Conservation (phyloP, 2,888 invertebrate genomes). For the Dusona sp. region DNA sequence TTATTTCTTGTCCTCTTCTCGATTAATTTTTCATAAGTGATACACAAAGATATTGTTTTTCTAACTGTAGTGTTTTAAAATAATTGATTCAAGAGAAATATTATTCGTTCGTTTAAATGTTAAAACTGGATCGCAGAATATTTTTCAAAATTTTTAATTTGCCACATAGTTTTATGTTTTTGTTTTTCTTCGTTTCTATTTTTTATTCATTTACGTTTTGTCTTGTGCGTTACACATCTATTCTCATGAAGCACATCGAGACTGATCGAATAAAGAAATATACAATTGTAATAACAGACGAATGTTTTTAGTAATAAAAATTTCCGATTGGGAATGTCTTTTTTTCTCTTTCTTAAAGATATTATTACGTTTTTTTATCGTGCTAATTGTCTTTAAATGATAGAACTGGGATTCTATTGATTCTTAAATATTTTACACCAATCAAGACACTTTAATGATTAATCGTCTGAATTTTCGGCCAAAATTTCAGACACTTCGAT, state of each 20-base stretch:
- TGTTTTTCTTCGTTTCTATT: background rate
- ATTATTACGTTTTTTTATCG: constrained; percentile 27
- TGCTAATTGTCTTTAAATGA: constrained; percentile 26
- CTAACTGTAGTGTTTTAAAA: constrained; percentile 18
- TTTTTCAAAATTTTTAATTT: constrained; percentile 37
- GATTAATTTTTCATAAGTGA: background rate
- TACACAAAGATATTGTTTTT: constrained; percentile 27
- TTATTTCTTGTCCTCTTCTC: constrained; percentile 6
- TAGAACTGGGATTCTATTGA: constrained; percentile 38
- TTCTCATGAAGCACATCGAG: constrained; percentile 53
- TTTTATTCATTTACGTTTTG: constrained; percentile 10
- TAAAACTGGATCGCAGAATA: constrained; percentile 36
- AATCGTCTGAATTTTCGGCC: constrained; percentile 33
- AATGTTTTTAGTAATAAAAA: constrained; percentile 53
- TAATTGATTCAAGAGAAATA: constrained; percentile 20
- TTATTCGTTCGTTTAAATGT: constrained; percentile 13
- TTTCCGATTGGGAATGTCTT: constrained; percentile 53
- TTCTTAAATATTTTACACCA: constrained; percentile 45
- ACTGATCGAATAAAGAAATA: constrained; percentile 39
- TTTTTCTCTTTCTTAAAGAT: constrained; percentile 45
- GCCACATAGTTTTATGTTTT: constrained; percentile 2
- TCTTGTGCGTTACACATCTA: constrained; percentile 34
- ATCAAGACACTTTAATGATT: constrained; percentile 62
- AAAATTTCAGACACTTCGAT: constrained; percentile 42
- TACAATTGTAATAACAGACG: constrained; percentile 32